Evolutionary conservation across 2,113 vertebrate genomes (phyloP).

Genomic region (Condylura cristata): DNA sequence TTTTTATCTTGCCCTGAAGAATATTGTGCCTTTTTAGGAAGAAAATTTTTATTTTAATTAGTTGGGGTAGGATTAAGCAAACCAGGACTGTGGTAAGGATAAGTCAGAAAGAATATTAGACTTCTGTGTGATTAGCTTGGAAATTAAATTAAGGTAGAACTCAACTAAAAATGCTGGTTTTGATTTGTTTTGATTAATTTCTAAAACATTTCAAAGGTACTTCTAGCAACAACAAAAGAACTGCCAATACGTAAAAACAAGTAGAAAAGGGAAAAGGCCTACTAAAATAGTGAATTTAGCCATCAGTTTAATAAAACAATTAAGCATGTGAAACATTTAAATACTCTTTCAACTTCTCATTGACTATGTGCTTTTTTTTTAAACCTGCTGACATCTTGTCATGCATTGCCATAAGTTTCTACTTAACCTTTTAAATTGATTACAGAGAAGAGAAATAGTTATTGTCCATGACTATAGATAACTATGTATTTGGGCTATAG

Average conservation of each 20-base stretch:
- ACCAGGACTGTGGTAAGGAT: neutral
- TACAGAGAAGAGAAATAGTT: neutral
- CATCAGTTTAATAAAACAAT: neutral
- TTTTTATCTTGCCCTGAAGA: neutral
- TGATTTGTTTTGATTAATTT: neutral
- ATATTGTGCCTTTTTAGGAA: neutral
- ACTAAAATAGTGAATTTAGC: neutral
- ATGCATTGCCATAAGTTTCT: neutral
- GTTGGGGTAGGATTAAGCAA: neutral
- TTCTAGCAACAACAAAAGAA: neutral
- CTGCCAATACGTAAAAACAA: neutral
- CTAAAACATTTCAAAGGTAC: neutral
- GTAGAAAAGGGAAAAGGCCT: neutral
- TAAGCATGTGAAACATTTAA: neutral
- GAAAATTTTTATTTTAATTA: neutral
- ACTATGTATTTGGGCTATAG: neutral
- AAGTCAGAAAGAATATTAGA: neutral
- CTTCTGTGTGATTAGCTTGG: neutral
- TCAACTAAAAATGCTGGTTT: neutral
- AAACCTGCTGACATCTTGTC: neutral
- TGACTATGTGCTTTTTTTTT: neutral
- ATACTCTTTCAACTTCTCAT: neutral
- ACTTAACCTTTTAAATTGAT: neutral
- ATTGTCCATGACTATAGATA: neutral
- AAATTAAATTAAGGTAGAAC: neutral